Base-by-base conservation (phyloP, 2,888 invertebrate genomes). In the Leucophenga montana region DNA sequence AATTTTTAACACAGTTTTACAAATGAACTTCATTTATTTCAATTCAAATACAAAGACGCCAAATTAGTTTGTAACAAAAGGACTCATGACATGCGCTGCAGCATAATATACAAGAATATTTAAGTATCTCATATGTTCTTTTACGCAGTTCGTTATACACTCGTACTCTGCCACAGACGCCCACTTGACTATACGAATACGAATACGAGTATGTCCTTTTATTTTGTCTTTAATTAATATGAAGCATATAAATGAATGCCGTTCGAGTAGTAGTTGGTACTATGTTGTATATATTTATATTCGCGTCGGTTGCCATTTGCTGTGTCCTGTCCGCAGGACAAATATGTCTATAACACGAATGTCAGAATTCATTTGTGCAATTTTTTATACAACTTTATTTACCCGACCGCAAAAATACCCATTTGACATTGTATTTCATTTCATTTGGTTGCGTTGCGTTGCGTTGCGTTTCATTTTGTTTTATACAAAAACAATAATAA, bases 281-380 rank as follows among this genome's bases (percentile, higher is more conserved):
- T 4, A 27, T 27, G 27, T 27, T 27, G 27, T 27, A 27, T 27
- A 27, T 27, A 27, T 27, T 27, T 27, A 27, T 27, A 27, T 27
- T 27, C n/a, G 46, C 6, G 2, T 46, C 46, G 46, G 14, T 46
- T 46, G 13, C 46, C 14, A n/a, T 46, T n/a, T n/a, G 46, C n/a
- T 46, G n/a, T 46, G 50, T 18, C 16, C 50, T 18, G 50, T 18
- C 39, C 39, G 39, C 50, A 50, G 50, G 50, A 50, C 50, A 50
- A 50, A 50, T 50, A 16, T 50, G 50, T 50, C 18, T 50, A 50
- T n/a, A 50, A 50, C 50, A 50, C 50, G 50, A 50, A 50, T 50
- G 16, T 50, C 50, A 50, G 18, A 50, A 50, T 50, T 50, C 50
- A 50, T 50, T 50, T 50, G 13, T 13, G n/a, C 50, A 50, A 50